Evolutionary conservation across 2,113 vertebrate species (phyloP).

Genomic region (Nothocercus julius): DNA sequence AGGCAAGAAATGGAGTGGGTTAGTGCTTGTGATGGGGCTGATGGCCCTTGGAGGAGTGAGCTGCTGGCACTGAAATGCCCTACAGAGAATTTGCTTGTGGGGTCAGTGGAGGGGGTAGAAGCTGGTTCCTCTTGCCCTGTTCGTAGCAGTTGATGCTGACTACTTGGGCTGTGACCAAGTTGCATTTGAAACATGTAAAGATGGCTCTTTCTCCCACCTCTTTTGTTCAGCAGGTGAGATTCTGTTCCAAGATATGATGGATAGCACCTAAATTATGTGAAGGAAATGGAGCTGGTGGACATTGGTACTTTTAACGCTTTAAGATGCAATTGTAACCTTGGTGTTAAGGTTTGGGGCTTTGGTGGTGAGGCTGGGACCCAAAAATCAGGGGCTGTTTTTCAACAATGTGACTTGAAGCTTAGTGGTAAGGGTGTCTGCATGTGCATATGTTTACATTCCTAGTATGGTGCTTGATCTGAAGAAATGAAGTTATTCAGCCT

Average conservation of each 20-base stretch:
- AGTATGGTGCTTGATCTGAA: neutral
- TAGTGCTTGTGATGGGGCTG: neutral
- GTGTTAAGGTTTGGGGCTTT: neutral
- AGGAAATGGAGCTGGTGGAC: neutral
- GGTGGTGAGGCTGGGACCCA: neutral
- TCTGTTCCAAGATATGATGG: neutral
- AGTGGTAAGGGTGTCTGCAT: neutral
- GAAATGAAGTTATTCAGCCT: neutral
- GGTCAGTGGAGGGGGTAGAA: neutral
- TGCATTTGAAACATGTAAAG: neutral
- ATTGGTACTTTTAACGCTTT: neutral
- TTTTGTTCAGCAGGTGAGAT: neutral
- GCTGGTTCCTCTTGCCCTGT: neutral
- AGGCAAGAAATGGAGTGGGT: neutral
- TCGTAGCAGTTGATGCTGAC: neutral
- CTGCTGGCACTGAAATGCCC: neutral
- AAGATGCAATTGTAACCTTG: neutral
- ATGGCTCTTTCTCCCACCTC: neutral
- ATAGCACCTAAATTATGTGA: neutral
- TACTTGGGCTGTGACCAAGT: neutral
- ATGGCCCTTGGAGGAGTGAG: neutral
- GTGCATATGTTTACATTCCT: neutral
- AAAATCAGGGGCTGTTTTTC: neutral
- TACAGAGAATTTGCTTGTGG: neutral
- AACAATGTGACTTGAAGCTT: neutral